phyloP scores from a whole-genome alignment of 2,113 vertebrate genomes.

The Nyctibius bracteatus region DNA sequence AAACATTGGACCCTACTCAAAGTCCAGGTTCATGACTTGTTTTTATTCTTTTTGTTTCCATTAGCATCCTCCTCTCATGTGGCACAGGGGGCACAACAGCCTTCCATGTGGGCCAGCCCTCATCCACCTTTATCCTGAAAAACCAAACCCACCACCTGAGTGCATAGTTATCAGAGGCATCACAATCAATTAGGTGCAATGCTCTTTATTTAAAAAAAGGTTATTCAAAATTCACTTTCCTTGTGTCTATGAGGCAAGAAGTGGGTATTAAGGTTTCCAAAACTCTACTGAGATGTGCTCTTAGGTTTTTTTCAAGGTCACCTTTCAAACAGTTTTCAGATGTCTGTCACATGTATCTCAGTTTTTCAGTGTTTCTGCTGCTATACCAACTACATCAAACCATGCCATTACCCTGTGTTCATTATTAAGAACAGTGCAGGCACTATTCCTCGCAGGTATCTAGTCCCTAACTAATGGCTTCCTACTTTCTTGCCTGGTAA shows the following conservation, averaged over 20 bases:
- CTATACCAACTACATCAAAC: neutral
- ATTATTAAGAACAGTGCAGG: neutral
- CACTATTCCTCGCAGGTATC: neutral
- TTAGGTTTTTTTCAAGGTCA: neutral
- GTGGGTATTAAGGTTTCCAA: neutral
- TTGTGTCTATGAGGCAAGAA: neutral
- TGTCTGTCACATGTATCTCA: neutral
- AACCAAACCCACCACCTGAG: neutral
- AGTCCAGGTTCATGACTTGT: neutral
- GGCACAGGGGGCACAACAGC: neutral
- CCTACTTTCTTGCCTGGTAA: neutral
- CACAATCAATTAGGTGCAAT: fast-evolving
- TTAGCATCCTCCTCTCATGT: neutral
- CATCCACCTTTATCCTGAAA: neutral
- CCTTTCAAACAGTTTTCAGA: neutral
- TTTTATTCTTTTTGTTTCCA: neutral
- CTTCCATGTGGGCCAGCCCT: neutral
- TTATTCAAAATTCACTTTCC: neutral
- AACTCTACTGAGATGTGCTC: neutral
- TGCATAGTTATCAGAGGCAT: neutral
- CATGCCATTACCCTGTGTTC: neutral
- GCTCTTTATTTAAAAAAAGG: neutral
- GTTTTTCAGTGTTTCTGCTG: neutral
- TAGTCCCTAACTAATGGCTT: neutral
- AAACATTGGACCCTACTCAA: neutral